Percentiles rank a stretch among this genome's conserved stretches.
Evolutionary conservation across 2,888 invertebrate species (phyloP).

Genomic region (Oligia strigilis): DNA sequence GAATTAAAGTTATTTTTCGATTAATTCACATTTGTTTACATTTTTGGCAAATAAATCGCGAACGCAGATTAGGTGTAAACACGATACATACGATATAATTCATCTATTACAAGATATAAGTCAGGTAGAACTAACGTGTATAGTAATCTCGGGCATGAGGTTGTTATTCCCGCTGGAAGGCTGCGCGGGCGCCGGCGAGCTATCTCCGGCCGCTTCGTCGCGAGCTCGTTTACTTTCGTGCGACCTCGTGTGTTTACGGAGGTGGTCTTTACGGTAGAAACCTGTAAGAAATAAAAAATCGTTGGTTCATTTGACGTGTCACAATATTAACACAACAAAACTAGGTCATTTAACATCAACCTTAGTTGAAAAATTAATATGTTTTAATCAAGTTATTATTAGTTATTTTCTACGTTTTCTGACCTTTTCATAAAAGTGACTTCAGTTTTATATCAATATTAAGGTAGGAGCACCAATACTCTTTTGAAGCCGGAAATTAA

Average conservation of each 20-base stretch:
- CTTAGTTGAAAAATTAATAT: neutral
- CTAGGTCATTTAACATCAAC: too few relatives aligned
- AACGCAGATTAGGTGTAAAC: too few relatives aligned
- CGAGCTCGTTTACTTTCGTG: slow-evolving; percentile 94
- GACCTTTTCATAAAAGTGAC: too few relatives aligned
- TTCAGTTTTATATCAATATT: too few relatives aligned
- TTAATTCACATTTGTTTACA: too few relatives aligned
- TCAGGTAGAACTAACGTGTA: slow-evolving; percentile 82
- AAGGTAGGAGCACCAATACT: too few relatives aligned
- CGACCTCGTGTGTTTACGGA: slow-evolving; percentile 94
- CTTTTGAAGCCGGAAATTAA: too few relatives aligned
- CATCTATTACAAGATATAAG: neutral
- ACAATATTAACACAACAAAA: neutral
- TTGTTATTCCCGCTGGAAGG: slow-evolving; percentile 33
- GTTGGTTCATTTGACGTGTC: neutral
- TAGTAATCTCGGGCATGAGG: slow-evolving; percentile 86
- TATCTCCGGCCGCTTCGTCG: slow-evolving; percentile 91
- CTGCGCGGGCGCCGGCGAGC: slow-evolving; percentile 76
- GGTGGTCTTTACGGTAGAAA: slow-evolving; percentile 95
- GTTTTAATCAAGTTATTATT: too few relatives aligned
- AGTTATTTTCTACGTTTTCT: too few relatives aligned
- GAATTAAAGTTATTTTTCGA: too few relatives aligned
- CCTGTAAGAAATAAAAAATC: slow-evolving; percentile 77
- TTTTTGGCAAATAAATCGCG: too few relatives aligned
- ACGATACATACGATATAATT: neutral